A percentile compares a stretch with the other conserved stretches of the same genome.
phyloP scores from a whole-genome alignment of 2,797 vertebrate genomes.

The Tragopan temminckii region DNA sequence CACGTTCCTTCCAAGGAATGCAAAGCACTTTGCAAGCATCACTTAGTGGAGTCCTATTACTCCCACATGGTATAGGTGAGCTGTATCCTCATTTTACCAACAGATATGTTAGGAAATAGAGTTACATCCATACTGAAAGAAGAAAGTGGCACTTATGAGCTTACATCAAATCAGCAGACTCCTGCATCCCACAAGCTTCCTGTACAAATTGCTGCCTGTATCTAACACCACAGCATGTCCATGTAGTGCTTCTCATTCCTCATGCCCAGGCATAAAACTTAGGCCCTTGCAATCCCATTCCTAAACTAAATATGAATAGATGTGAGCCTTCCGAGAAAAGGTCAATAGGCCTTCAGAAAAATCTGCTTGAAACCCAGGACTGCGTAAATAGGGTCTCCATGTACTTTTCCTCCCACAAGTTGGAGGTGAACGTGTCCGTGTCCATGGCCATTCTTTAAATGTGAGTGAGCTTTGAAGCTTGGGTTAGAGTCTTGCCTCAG shows the following conservation, averaged over 20 bases:
- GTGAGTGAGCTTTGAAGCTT: not conserved
- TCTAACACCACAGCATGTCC: not conserved
- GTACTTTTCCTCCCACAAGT: not conserved
- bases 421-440: not conserved
- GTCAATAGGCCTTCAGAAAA: not conserved
- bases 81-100: not conserved
- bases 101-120: not conserved
- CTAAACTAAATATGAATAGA: not conserved
- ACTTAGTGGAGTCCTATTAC: conserved; percentile 42
- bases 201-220: not conserved
- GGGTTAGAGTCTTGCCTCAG: not conserved
- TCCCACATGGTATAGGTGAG: conserved; percentile 40
- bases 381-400: not conserved
- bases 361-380: not conserved
- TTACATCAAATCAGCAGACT: not conserved
- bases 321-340: not conserved
- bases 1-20: conserved; percentile 53
- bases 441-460: not conserved
- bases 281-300: not conserved
- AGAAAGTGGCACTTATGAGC: not conserved
- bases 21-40: conserved; percentile 38
- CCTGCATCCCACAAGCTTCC: not conserved
- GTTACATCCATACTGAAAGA: not conserved
- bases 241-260: not conserved
- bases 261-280: not conserved